Base-by-base conservation (phyloP, 2,113 vertebrate species). In the Cynopterus brachyotis region DNA sequence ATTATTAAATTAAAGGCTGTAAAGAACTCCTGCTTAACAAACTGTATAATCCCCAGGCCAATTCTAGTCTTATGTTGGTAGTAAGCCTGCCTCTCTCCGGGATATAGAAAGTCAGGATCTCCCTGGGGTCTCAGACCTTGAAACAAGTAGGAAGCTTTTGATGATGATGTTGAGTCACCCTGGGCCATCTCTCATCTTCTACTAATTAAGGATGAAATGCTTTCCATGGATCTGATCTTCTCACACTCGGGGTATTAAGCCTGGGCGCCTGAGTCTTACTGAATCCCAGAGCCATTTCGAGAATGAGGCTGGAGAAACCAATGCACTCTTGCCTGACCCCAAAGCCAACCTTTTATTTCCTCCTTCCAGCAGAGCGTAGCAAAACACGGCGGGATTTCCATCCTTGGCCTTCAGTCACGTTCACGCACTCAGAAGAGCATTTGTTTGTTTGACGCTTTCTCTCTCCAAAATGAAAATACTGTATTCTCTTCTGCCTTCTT, bases 1-100 rank as follows among this genome's bases (percentile, higher is more conserved):
- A 76, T 81, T 40, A 81, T 66, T 59, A 94, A 95, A 72, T 92
- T 93, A 95, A 93, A 96, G 30, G 83, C 37, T 92, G 1, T 55
- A 70, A 64, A 60, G 69, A 89, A 75, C 13, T 85, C 26, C 4
- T 91, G 20, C 93, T 82, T 92, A 82, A 75, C 16, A 70, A 40
- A 94, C 26, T 66, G 5, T 79, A 82, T n/a, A 70, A 66, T 70
- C 26, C 19, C 32, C 17, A 40, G 66, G 28, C 37, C 75, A 96
- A 22, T 72, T 95, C 60, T 80, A 90, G 55, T 76, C 28, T 87
- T 85, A 24, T 60, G n/a, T 81, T 87, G 86, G 22, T 42, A 76
- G 50, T 40, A 67, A 35, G 3, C 3, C 53, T 85, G 3, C 3
- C 53, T 89, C 13, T 95, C 64, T 94, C 11, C 76, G 40, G 45